Percentiles rank a stretch among this genome's conserved stretches.
Conservation (phyloP, 2,113 vertebrate species). For the Mirza zaza region DNA sequence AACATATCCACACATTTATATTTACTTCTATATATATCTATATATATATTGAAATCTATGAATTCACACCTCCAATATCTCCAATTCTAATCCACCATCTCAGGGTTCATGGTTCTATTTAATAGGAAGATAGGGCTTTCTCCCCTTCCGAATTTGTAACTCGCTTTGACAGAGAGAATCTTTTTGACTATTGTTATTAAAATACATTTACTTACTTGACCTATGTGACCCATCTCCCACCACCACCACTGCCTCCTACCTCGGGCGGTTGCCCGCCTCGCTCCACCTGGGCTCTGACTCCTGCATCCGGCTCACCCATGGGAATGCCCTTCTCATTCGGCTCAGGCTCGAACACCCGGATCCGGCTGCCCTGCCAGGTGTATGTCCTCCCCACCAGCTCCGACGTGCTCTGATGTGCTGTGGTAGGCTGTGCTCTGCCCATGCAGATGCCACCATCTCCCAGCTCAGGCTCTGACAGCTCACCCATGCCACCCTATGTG, state of each 20-base stretch:
- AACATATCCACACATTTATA: not conserved
- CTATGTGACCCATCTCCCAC: not conserved
- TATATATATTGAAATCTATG: not conserved
- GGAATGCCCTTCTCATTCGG: not conserved
- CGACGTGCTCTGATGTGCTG: not conserved
- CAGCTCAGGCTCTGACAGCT: not conserved
- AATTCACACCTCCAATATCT: not conserved
- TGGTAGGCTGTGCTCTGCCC: not conserved
- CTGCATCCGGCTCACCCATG: too few species aligned
- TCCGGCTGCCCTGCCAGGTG: not conserved
- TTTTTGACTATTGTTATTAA: too few species aligned
- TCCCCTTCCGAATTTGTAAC: not conserved
- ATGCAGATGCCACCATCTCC: not conserved
- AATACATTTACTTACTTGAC: not conserved
- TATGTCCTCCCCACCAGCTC: too few species aligned
- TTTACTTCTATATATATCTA: not conserved
- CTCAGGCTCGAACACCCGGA: not conserved
- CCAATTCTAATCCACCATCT: not conserved
- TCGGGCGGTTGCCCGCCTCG: not conserved
- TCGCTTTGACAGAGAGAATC: not conserved
- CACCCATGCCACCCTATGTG: fast-evolving
- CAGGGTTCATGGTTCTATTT: not conserved
- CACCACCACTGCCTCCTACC: not conserved
- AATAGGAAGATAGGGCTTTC: not conserved
- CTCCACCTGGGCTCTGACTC: not conserved